These are phyloP conservation scores for Saguinus imperator DNA, from an alignment of 2,113 vertebrate species.

Conservation along the genomic window DNA sequence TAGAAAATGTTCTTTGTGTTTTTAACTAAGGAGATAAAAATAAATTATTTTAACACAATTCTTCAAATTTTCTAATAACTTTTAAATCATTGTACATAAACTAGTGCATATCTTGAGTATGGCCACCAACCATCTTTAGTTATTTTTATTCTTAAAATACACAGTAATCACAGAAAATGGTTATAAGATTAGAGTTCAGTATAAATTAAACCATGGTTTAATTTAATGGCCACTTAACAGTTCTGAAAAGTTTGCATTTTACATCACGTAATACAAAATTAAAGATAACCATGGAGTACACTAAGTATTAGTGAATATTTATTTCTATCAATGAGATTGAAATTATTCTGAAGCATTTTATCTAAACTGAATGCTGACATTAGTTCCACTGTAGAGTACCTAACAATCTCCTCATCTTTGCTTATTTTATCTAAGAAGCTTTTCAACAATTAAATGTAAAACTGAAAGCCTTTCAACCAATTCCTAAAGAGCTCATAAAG, in stretches of 20 bases:
- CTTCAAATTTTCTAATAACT: neutral
- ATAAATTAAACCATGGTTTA: slow-evolving; percentile 25
- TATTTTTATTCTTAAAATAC: neutral
- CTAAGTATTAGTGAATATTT: neutral
- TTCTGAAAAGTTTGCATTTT: neutral
- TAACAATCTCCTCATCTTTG: neutral
- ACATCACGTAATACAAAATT: neutral
- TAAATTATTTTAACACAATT: slow-evolving; percentile 11
- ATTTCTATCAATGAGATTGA: neutral
- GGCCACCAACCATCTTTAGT: neutral
- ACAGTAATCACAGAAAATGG: neutral
- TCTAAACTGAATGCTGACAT: neutral
- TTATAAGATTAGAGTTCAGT: slow-evolving; percentile 4
- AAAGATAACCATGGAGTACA: neutral
- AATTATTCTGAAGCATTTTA: slow-evolving; percentile 27
- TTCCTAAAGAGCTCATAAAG: neutral
- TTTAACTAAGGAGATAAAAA: slow-evolving; percentile 28
- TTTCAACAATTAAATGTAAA: neutral
- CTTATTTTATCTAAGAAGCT: neutral
- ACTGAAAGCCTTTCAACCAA: neutral
- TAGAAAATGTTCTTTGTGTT: neutral
- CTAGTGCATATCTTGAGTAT: neutral
- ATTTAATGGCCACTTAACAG: neutral
- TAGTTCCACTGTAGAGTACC: neutral
- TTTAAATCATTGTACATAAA: slow-evolving; percentile 23